phyloP scores from a whole-genome alignment of 2,888 invertebrate species.

The Apamea epomidion region DNA sequence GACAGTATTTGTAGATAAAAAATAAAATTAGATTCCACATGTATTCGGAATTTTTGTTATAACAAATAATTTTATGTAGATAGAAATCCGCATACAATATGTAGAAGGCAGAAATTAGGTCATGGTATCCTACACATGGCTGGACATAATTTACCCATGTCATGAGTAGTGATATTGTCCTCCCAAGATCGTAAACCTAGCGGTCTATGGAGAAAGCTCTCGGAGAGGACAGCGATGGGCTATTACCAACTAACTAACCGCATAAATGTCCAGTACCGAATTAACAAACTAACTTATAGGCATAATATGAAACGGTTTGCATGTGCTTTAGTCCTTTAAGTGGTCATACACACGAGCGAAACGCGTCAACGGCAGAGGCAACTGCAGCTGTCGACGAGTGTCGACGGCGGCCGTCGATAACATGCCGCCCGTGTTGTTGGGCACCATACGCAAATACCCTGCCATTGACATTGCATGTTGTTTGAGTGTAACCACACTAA shows the following conservation, averaged over 20 bases:
- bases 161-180: constrained; percentile 33
- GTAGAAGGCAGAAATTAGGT: constrained; percentile 25
- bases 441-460: too few species aligned
- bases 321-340: background rate
- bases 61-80: background rate
- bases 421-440: too few species aligned
- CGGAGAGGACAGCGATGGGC: constrained; percentile 30
- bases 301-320: constrained; percentile 5
- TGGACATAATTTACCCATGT: constrained; percentile 29
- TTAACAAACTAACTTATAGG: constrained; percentile 22
- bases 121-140: constrained; percentile 9
- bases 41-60: background rate
- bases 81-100: background rate
- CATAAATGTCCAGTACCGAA: constrained; percentile 11
- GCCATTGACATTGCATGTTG: background rate
- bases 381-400: too few species aligned
- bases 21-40: background rate
- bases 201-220: constrained; percentile 17
- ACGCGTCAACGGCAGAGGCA: too few species aligned
- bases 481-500: background rate
- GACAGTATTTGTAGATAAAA: background rate
- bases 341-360: too few species aligned
- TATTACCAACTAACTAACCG: constrained; percentile 37
- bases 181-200: constrained; percentile 23
- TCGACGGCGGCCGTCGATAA: too few species aligned